A percentile compares a stretch with the other conserved stretches of the same genome.
Conservation (phyloP, 2,888 invertebrate genomes). For the Linnaemya vulpina region DNA sequence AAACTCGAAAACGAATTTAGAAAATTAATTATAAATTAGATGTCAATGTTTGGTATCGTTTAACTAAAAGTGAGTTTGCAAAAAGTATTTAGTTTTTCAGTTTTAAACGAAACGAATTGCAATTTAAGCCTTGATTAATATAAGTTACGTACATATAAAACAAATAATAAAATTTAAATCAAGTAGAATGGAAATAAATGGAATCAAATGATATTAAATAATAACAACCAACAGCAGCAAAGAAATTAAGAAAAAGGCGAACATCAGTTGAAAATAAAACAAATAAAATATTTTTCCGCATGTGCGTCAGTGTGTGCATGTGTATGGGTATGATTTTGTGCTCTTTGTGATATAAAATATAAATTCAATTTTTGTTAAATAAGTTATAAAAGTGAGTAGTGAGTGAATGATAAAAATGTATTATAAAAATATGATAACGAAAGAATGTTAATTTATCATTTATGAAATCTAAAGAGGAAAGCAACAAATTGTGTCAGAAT, state of each 20-base stretch:
- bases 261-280: conserved; percentile 69
- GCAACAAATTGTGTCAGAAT: conserved; percentile 21
- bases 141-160: conserved; percentile 49
- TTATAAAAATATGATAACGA: conserved; percentile 61
- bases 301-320: conserved; percentile 13
- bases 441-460: conserved; percentile 57
- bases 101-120: conserved; percentile 29
- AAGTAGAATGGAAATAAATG: conserved; percentile 20
- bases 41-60: conserved; percentile 4
- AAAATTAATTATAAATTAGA: conserved; percentile 18
- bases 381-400: conserved; percentile 50
- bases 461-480: conserved; percentile 46
- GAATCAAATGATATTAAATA: conserved; percentile 41
- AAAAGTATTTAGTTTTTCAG: background rate
- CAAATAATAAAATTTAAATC: conserved; percentile 51
- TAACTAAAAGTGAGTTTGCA: conserved; percentile 10
- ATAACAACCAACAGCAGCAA: conserved; percentile 33
- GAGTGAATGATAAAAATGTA: conserved; percentile 56
- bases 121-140: conserved; percentile 9
- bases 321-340: conserved; percentile 13
- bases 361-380: conserved; percentile 41
- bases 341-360: conserved; percentile 45
- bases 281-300: conserved; percentile 66
- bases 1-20: conserved; percentile 32
- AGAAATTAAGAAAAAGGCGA: conserved; percentile 58